Conservation (phyloP, 2,888 invertebrate species). For the Rambutsinella grinnellia region DNA sequence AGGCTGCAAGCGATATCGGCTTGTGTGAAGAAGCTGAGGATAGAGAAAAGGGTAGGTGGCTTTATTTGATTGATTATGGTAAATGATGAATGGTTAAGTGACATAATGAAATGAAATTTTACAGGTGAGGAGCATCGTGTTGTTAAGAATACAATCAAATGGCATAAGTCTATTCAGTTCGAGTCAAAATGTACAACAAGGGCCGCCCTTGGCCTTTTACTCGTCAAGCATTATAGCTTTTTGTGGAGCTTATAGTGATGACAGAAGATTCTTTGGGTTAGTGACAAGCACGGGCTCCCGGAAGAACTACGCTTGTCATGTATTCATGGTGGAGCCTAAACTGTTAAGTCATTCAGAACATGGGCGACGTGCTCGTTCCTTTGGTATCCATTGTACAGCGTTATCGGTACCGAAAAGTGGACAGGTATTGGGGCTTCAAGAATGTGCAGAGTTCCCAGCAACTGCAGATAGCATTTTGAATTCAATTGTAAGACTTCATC, state of each 20-base stretch:
- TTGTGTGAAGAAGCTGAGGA: slow-evolving; percentile 88
- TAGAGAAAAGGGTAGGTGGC: slow-evolving; percentile 82
- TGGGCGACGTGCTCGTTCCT: slow-evolving; percentile 82
- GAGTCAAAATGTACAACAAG: slow-evolving; percentile 63
- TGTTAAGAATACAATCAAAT: slow-evolving; percentile 63
- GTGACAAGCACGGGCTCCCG: slow-evolving; percentile 80
- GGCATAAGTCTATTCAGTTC: slow-evolving; percentile 65
- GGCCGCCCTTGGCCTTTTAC: slow-evolving; percentile 65
- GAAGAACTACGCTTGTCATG: slow-evolving; percentile 81
- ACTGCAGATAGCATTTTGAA: slow-evolving; percentile 79
- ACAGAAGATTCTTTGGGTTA: slow-evolving; percentile 91
- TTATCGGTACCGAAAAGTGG: slow-evolving; percentile 74
- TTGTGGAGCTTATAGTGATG: slow-evolving; percentile 91
- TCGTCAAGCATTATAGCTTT: slow-evolving; percentile 76
- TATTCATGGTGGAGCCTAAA: slow-evolving; percentile 93
- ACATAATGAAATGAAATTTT: slow-evolving; percentile 3
- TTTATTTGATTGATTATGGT: too few species aligned
- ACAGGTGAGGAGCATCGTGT: slow-evolving; percentile 65
- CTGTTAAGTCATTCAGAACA: slow-evolving; percentile 86
- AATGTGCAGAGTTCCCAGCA: slow-evolving; percentile 84
- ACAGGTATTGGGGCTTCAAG: slow-evolving; percentile 65
- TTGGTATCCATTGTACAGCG: slow-evolving; percentile 87
- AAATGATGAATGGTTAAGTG: neutral
- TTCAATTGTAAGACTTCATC: slow-evolving; percentile 74
- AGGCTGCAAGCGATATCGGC: slow-evolving; percentile 75